A percentile compares a stretch with the other conserved stretches of the same genome.
phyloP scores from a whole-genome alignment of 2,113 vertebrate genomes.

The mouse (Mus musculus) region DNA sequence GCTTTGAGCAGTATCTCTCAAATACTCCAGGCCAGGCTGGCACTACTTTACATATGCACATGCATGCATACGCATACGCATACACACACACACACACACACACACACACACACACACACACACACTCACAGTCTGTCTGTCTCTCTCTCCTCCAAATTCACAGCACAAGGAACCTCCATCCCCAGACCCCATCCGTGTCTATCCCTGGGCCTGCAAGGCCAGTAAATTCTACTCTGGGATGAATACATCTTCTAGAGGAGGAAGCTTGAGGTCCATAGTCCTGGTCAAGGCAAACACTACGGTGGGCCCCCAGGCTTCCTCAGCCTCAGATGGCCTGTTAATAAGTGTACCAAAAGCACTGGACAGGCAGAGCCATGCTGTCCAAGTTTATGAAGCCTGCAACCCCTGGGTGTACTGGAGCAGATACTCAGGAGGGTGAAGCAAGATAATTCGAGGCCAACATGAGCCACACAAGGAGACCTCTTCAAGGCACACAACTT shows the following conservation, averaged over 20 bases:
- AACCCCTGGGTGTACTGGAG: too few species aligned
- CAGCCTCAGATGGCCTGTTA: not conserved
- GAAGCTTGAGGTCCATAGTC: not conserved
- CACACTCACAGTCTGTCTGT: not conserved
- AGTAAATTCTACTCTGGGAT: not conserved
- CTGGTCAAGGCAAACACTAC: not conserved
- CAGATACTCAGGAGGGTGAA: not conserved
- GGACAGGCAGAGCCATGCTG: not conserved
- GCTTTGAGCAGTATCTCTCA: not conserved
- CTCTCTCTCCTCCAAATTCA: not conserved
- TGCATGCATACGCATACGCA: accelerated
- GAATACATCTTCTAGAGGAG: not conserved
- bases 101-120: accelerated
- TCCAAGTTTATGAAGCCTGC: not conserved
- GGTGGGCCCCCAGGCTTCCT: not conserved
- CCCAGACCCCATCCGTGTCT: not conserved
- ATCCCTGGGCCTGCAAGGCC: not conserved
- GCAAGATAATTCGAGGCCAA: not conserved
- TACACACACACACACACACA: too few species aligned
- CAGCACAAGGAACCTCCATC: not conserved
- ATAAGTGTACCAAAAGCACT: too few species aligned
- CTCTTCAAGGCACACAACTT: not conserved
- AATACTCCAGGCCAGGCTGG: not conserved
- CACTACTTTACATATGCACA: not conserved
- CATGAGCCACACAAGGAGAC: not conserved